Percentiles rank a stretch among this genome's conserved stretches.
phyloP scores from a whole-genome alignment of 2,797 vertebrate genomes.

The Myotis pilosus region DNA sequence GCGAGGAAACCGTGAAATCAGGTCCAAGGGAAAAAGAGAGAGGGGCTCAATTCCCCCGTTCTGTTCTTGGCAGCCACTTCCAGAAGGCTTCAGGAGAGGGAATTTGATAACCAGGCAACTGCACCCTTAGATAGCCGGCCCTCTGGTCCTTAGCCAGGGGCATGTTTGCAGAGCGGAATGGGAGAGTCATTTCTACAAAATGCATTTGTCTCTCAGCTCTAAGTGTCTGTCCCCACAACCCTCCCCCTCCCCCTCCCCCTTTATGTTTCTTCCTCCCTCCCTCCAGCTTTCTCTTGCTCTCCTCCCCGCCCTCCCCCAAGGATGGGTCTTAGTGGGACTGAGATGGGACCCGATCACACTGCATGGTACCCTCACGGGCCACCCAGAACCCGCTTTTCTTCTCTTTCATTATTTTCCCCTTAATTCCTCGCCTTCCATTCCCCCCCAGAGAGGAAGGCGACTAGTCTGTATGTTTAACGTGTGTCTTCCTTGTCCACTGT shows the following conservation, averaged over 20 bases:
- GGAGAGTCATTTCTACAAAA: slow-evolving; percentile 62
- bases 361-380: neutral
- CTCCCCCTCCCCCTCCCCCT: too few relatives aligned
- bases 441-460: neutral
- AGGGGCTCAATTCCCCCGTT: neutral
- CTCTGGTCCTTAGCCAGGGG: slow-evolving; percentile 66
- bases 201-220: slow-evolving; percentile 48
- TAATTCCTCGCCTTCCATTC: neutral
- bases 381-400: neutral
- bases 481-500: neutral
- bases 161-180: slow-evolving; percentile 68
- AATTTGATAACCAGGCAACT: slow-evolving; percentile 75
- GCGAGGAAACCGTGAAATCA: neutral
- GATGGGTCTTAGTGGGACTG: too few relatives aligned
- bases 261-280: neutral
- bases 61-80: neutral
- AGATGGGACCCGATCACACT: neutral
- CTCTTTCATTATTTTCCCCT: neutral
- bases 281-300: neutral
- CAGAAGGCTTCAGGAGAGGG: slow-evolving; percentile 50
- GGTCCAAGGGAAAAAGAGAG: neutral
- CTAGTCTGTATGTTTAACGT: neutral
- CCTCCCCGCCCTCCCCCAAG: neutral
- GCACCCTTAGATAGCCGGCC: slow-evolving; percentile 70
- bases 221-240: too few relatives aligned